These are phyloP conservation scores for Tapera naevia DNA, from an alignment of 2,797 vertebrate species.

Conservation along the genomic window DNA sequence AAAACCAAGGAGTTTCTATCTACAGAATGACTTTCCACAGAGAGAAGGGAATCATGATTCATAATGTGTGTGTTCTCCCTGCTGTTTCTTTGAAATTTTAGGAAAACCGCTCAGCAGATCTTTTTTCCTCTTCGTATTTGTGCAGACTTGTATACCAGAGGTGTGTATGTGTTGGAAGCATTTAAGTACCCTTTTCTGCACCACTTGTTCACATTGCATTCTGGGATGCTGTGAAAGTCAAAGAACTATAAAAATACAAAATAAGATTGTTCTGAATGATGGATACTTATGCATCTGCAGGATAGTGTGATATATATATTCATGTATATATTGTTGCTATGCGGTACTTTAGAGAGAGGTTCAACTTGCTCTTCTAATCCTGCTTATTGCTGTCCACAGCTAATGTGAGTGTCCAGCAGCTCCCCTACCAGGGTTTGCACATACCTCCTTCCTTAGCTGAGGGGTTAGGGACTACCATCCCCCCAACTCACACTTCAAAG, in stretches of 20 bases:
- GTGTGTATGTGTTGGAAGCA: neutral
- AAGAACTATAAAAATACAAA: neutral
- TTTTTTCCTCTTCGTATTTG: neutral
- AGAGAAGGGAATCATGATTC: neutral
- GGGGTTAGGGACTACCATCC: neutral
- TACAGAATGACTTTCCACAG: neutral
- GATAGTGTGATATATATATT: neutral
- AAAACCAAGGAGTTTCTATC: neutral
- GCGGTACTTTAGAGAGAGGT: neutral
- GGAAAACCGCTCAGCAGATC: neutral
- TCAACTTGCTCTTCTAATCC: neutral
- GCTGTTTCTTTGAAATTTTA: neutral
- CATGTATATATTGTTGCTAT: neutral
- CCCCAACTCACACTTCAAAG: neutral
- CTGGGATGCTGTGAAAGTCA: neutral
- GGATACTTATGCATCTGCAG: neutral
- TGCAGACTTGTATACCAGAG: neutral
- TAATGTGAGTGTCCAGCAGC: neutral
- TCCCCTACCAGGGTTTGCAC: fast-evolving
- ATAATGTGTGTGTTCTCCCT: neutral
- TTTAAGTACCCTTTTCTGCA: neutral
- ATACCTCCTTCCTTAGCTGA: neutral
- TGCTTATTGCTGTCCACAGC: neutral
- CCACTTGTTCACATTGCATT: neutral
- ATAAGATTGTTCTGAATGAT: neutral